phyloP scores from a whole-genome alignment of 2,113 vertebrate species.

The Ginglymostoma cirratum region DNA sequence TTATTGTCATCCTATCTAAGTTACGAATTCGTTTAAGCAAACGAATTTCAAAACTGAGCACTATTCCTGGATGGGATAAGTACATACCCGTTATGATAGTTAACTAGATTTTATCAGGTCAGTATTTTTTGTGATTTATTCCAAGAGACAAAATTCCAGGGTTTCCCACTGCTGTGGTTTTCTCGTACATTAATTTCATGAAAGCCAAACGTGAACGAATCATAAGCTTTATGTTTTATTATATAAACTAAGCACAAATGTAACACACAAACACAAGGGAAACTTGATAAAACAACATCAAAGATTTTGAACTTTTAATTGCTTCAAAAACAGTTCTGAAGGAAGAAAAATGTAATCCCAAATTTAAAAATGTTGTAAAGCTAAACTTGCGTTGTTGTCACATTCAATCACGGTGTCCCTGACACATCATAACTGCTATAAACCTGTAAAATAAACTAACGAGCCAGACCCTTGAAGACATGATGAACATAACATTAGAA shows the following conservation, averaged over 20 bases:
- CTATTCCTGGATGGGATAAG: not conserved
- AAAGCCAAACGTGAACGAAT: not conserved
- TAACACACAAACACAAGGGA: not conserved
- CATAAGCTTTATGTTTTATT: not conserved
- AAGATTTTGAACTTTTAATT: not conserved
- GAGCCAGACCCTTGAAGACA: conserved; percentile 54
- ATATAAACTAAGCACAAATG: not conserved
- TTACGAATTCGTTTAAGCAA: not conserved
- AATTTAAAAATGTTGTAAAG: conserved; percentile 53
- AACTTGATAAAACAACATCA: not conserved
- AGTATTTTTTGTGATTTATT: conserved; percentile 12
- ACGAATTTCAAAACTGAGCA: conserved; percentile 11
- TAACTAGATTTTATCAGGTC: conserved; percentile 19
- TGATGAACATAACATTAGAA: conserved; percentile 68
- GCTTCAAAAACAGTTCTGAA: not conserved
- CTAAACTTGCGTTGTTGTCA: conserved; percentile 65
- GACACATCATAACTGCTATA: conserved; percentile 76
- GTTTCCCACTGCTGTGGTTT: not conserved
- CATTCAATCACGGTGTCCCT: conserved; percentile 63
- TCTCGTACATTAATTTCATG: not conserved
- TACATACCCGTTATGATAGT: not conserved
- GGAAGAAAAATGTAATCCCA: not conserved
- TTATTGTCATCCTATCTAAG: not conserved
- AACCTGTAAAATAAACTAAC: conserved; percentile 63
- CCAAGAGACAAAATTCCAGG: not conserved